A percentile compares a stretch with the other conserved stretches of the same genome.
Evolutionary conservation across 2,113 vertebrate species (phyloP).

Genomic region (Microcebus murinus): DNA sequence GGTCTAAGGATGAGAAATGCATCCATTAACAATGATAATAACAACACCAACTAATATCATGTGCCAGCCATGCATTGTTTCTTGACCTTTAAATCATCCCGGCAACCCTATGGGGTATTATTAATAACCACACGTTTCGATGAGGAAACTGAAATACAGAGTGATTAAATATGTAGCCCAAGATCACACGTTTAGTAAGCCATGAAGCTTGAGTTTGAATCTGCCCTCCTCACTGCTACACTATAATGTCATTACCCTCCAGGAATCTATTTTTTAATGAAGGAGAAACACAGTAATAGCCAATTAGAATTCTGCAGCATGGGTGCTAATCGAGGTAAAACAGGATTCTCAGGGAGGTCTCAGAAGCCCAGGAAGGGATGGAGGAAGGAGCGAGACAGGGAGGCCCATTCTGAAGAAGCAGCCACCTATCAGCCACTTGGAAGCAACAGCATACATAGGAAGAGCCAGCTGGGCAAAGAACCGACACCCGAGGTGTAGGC

Average conservation of each 20-base stretch:
- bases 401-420: not conserved
- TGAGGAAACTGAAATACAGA: not conserved
- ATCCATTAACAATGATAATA: not conserved
- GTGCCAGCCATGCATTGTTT: not conserved
- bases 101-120: not conserved
- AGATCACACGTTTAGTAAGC: not conserved
- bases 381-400: too few relatives aligned
- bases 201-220: not conserved
- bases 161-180: not conserved
- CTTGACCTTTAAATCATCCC: not conserved
- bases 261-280: not conserved
- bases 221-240: not conserved
- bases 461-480: not conserved
- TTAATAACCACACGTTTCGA: not conserved
- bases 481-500: too few relatives aligned
- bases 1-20: not conserved
- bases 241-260: not conserved
- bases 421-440: not conserved
- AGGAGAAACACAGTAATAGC: not conserved
- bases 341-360: rapidly evolving
- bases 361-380: not conserved
- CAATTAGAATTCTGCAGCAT: not conserved
- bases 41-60: rapidly evolving
- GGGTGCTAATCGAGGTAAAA: not conserved
- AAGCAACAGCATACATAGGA: not conserved